These are phyloP conservation scores for Drosophila novamexicana DNA, from an alignment of 1,140 invertebrate genomes.

Conservation along the genomic window DNA sequence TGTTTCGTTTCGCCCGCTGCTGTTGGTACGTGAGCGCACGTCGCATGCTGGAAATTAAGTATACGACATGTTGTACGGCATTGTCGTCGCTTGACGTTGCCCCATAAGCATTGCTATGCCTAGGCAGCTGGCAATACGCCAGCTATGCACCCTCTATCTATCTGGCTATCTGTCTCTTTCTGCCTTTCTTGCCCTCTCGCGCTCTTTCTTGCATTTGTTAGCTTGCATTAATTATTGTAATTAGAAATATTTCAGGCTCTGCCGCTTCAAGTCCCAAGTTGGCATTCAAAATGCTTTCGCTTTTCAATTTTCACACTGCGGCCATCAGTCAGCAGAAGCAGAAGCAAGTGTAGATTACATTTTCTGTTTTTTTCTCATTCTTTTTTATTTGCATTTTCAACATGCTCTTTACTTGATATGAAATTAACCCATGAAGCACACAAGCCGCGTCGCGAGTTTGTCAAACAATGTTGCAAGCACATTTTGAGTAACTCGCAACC, in stretches of 20 bases:
- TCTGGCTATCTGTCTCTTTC: not conserved
- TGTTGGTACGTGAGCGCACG: conserved; percentile 38
- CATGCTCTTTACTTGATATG: conserved; percentile 53
- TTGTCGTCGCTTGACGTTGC: conserved; percentile 29
- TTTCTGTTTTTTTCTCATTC: not conserved
- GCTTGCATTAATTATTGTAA: conserved; percentile 74
- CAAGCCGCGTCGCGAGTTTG: conserved; percentile 20
- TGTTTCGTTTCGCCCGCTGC: conserved; percentile 5
- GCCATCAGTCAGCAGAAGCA: conserved; percentile 35
- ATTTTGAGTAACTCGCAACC: conserved; percentile 61
- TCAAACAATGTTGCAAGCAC: conserved; percentile 68
- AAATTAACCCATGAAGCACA: conserved; percentile 72
- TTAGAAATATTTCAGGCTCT: conserved; percentile 68
- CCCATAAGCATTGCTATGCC: conserved; percentile 3
- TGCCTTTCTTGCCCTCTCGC: not conserved
- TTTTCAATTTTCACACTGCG: conserved; percentile 46
- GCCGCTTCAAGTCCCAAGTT: conserved; percentile 17
- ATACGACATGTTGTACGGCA: conserved; percentile 48
- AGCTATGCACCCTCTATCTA: conserved; percentile 2
- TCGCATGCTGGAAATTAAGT: conserved; percentile 44
- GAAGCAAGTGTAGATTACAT: not conserved
- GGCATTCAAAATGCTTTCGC: conserved; percentile 35
- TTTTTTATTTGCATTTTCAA: conserved; percentile 3
- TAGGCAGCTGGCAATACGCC: conserved; percentile 34
- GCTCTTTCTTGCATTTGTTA: not conserved